Evolutionary conservation across 2,113 vertebrate species (phyloP), one percentile per base, ranked within the genome.

Genomic region (Mystacornis crossleyi): DNA sequence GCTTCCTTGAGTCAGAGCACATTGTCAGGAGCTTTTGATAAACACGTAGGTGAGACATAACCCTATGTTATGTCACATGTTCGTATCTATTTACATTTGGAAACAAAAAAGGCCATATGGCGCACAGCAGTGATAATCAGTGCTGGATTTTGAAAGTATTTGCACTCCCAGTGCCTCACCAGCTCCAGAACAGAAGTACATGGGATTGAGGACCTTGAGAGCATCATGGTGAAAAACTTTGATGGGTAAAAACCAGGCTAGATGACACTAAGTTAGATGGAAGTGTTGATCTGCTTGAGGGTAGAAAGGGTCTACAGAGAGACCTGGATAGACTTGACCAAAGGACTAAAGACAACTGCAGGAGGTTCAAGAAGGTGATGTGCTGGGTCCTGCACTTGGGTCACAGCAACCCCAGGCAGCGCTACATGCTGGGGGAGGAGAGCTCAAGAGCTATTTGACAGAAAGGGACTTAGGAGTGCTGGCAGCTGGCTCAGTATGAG

Each of bases 41-140:
- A 96, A 62, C 43, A 31, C 36, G 10, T 36, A 71, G 14, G 25
- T 67, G 70, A 78, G 53, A 34, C 57, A 40, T 28, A 43, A 72
- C 53, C 55, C 28, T 60, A 15, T 10, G 24, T 36, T 50, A n/a
- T 60, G 61, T 74, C 60, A 81, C 57, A 12, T 21, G 55, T 33
- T 42, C 62, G 7, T 34, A 25, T 50, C 38, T 78, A 58, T 78
- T 82, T 67, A 43, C 65, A 60, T 81, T 48, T 81, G 36, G 28
- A 89, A 95, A 66, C 18, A 64, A 40, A 53, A 89, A 38, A 42
- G 7, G 12, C 50, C 51, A 33, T 28, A 36, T 2, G 34, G 25
- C 2, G 0, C n/a, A 54, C 12, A 81, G 50, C 34, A 73, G 29
- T 1, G 0, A 33, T 12, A 86, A 70, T n/a, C 53, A 42, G 18